phyloP scores from a whole-genome alignment of 2,888 invertebrate genomes.

The Trichopria drosophilae region DNA sequence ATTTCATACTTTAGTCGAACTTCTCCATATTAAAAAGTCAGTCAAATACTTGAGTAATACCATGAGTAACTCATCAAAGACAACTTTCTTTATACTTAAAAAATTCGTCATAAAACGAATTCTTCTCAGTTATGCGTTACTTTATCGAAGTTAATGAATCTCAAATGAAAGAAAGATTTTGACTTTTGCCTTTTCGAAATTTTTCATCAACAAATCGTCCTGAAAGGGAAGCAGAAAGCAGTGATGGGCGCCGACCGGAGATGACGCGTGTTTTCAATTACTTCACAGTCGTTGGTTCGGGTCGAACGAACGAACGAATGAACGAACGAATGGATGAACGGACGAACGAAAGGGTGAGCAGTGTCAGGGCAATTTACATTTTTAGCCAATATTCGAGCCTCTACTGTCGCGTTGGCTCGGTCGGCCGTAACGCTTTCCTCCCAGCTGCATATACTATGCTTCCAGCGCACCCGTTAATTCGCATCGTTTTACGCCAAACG shows the following conservation, averaged over 20 bases:
- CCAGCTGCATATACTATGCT: slow-evolving; percentile 9
- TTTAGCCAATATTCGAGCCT: slow-evolving; percentile 49
- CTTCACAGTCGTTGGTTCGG: slow-evolving; percentile 37
- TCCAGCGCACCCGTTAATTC: slow-evolving; percentile 37
- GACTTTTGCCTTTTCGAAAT: no score
- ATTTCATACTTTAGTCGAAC: no score
- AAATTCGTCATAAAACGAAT: no score
- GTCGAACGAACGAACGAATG: slow-evolving; percentile 18
- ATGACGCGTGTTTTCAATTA: slow-evolving; percentile 50
- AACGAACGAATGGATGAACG: slow-evolving; percentile 30
- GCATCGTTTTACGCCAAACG: slow-evolving; percentile 38
- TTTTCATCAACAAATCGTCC: no score
- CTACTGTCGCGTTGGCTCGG: slow-evolving; percentile 31
- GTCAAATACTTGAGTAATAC: no score
- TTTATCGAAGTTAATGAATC: no score
- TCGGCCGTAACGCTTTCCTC: slow-evolving; percentile 34
- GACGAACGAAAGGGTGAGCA: slow-evolving; percentile 28
- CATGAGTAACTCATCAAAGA: no score
- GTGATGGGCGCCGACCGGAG: slow-evolving; percentile 7
- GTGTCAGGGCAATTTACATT: slow-evolving; percentile 50
- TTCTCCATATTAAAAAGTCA: no score
- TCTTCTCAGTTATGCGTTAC: no score
- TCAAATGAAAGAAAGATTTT: no score
- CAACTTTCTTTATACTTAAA: no score
- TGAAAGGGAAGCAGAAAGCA: neutral